Percentiles rank a stretch among this genome's conserved stretches.
Evolutionary conservation across 2,888 invertebrate species (phyloP).

Genomic region (Scaptomyza reducta): DNA sequence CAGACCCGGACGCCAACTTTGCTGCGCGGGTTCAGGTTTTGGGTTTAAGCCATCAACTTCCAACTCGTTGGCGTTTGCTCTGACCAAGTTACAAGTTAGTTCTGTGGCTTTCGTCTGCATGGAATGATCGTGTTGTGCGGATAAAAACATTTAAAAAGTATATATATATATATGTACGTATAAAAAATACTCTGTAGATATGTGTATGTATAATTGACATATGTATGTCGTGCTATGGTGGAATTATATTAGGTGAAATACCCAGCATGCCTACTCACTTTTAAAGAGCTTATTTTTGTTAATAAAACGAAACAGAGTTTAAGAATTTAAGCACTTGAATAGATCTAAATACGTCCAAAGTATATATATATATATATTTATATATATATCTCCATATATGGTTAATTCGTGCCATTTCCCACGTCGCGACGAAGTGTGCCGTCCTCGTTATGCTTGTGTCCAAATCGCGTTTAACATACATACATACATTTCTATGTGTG

Average conservation of each 20-base stretch:
- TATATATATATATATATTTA: too few species aligned
- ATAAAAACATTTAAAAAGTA: constrained; percentile 21
- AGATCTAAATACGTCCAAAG: too few species aligned
- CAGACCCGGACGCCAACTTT: constrained; percentile 9
- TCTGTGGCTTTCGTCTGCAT: constrained; percentile 60
- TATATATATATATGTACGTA: constrained; percentile 30
- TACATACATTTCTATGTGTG: too few species aligned
- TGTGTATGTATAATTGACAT: not conserved
- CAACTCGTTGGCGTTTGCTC: constrained; percentile 49
- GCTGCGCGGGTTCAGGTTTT: constrained; percentile 8
- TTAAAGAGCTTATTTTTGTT: not conserved
- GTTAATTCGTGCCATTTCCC: constrained; percentile 24
- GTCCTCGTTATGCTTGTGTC: constrained; percentile 5
- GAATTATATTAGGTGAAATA: not conserved
- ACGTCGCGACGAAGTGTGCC: constrained; percentile 6
- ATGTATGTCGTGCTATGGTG: not conserved
- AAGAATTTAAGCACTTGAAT: not conserved
- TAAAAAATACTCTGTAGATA: constrained; percentile 1
- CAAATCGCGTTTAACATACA: too few species aligned
- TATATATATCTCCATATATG: not conserved
- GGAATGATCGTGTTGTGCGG: constrained; percentile 46
- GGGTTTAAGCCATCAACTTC: constrained; percentile 39
- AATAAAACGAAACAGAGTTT: not conserved
- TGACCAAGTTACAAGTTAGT: constrained; percentile 64
- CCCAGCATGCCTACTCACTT: not conserved